Evolutionary conservation across 1,140 invertebrate genomes (phyloP).

Genomic region (Trialeurodes vaporariorum): DNA sequence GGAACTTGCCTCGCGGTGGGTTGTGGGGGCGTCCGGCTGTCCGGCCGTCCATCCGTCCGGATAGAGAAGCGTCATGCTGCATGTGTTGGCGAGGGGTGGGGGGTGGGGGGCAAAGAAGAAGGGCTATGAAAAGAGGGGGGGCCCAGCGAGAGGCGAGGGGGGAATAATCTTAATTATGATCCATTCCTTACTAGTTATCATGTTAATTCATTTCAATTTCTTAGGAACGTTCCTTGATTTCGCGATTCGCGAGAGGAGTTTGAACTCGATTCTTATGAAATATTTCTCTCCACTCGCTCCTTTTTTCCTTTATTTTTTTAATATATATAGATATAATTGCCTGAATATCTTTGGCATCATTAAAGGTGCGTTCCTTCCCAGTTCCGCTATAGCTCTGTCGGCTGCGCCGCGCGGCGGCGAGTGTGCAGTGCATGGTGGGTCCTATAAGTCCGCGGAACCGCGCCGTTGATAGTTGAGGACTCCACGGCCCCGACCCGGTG

Average conservation of each 20-base stretch:
- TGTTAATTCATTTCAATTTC: background rate
- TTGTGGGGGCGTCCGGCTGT: no score
- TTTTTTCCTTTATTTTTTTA: background rate
- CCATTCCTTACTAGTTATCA: background rate
- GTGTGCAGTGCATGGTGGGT: no score
- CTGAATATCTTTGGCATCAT: background rate
- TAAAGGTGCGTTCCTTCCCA: background rate
- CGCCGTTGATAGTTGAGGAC: no score
- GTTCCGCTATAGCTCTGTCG: no score
- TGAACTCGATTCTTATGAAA: background rate
- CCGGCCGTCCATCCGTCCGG: no score
- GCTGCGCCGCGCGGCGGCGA: no score
- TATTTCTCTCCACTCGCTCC: background rate
- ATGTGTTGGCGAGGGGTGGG: background rate
- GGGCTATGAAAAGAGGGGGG: background rate
- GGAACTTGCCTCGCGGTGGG: background rate
- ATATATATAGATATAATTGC: background rate
- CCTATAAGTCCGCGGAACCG: no score
- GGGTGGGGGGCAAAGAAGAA: background rate
- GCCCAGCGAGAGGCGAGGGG: background rate
- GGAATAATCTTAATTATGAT: slow-evolving; percentile 1
- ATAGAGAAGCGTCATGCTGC: no score
- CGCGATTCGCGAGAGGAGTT: background rate
- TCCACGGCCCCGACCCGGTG: no score
- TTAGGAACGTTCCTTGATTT: background rate